These are phyloP conservation scores for Sander lucioperca DNA, from an alignment of 2,113 vertebrate species.

Conservation along the genomic window DNA sequence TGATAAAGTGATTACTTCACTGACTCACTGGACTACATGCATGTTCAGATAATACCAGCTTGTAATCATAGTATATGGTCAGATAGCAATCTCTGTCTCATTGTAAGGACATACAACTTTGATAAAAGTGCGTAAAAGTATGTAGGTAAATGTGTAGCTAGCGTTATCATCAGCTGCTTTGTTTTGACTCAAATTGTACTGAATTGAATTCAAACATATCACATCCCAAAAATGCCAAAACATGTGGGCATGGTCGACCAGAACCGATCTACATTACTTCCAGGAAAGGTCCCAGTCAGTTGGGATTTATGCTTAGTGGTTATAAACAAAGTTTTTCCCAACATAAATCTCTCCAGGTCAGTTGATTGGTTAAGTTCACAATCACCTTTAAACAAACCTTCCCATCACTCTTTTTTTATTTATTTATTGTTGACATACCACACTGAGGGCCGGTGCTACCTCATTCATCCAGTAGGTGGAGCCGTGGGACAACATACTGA, in stretches of 20 bases:
- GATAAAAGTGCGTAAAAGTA: too few relatives aligned
- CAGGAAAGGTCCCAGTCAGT: neutral
- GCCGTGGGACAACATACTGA: conserved; percentile 28
- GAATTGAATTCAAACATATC: neutral
- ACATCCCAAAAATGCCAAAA: neutral
- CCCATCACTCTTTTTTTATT: neutral
- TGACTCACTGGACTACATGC: too few relatives aligned
- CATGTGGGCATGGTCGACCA: neutral
- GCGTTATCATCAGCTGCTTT: neutral
- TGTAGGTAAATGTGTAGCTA: neutral
- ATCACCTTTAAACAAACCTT: neutral
- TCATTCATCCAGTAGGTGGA: conserved; percentile 52
- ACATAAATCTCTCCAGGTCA: neutral
- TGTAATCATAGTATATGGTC: too few relatives aligned
- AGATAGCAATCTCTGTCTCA: too few relatives aligned
- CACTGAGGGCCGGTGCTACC: conserved; percentile 15
- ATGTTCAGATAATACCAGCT: too few relatives aligned
- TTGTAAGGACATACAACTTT: too few relatives aligned
- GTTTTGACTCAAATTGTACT: neutral
- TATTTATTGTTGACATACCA: neutral
- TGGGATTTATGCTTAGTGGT: neutral
- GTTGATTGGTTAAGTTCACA: neutral
- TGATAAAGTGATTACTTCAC: too few relatives aligned
- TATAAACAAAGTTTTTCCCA: neutral
- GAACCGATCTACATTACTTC: neutral